Evolutionary conservation across 2,888 invertebrate species (phyloP).

Genomic region (Cepaea hortensis): DNA sequence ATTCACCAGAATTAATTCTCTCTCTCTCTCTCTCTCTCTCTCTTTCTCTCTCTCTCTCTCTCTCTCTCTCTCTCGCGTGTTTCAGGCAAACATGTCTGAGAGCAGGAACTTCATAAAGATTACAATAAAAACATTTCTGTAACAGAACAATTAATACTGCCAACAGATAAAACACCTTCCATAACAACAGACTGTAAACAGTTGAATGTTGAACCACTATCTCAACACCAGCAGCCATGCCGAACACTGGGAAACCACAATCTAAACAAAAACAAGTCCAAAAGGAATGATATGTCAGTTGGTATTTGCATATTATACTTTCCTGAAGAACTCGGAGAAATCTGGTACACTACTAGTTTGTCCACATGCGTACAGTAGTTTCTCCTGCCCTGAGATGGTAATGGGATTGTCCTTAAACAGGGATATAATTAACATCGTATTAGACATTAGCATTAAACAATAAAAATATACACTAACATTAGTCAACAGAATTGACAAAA

Average conservation of each 20-base stretch:
- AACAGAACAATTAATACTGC: not conserved
- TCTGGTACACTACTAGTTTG: conserved; percentile 73
- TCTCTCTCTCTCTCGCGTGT: too few relatives aligned
- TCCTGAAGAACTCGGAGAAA: conserved; percentile 69
- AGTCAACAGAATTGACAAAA: not conserved
- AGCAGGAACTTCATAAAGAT: not conserved
- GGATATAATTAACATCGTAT: not conserved
- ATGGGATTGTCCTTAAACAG: conserved; percentile 76
- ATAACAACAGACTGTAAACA: not conserved
- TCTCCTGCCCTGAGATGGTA: conserved; percentile 75
- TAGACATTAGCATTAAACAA: not conserved
- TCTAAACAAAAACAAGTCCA: not conserved
- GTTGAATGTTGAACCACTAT: not conserved
- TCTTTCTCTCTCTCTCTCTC: too few relatives aligned
- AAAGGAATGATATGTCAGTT: conserved; percentile 10
- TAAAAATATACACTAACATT: not conserved
- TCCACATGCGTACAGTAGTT: conserved; percentile 73
- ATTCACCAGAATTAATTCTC: too few relatives aligned
- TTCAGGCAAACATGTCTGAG: too few relatives aligned
- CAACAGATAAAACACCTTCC: not conserved
- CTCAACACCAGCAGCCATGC: not conserved
- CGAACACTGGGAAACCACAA: not conserved
- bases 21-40: too few relatives aligned
- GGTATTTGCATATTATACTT: not conserved
- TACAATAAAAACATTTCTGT: not conserved